A percentile compares a stretch with the other conserved stretches of the same genome.
phyloP scores from a whole-genome alignment of 2,113 vertebrate genomes.

The Rhinoderma darwinii region DNA sequence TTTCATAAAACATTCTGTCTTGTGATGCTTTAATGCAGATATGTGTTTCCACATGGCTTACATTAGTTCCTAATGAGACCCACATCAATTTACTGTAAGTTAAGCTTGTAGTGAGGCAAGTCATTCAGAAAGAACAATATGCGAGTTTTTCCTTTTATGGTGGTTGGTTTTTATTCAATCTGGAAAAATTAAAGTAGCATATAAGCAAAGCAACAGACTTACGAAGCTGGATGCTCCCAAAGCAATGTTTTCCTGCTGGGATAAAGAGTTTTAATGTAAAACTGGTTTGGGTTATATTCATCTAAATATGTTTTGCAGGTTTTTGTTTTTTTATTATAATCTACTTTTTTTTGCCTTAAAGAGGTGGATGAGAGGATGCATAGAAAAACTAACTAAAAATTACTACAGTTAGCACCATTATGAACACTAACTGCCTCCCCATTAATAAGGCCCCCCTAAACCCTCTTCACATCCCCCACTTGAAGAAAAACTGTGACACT shows the following conservation, averaged over 20 bases:
- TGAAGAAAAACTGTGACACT: too few species aligned
- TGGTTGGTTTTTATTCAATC: neutral
- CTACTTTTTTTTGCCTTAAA: neutral
- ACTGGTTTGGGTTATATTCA: conserved; percentile 46
- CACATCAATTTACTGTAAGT: neutral
- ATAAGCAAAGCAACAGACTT: conserved; percentile 13
- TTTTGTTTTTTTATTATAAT: conserved; percentile 18
- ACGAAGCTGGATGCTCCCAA: neutral
- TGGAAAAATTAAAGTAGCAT: conserved; percentile 11
- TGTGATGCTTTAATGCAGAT: neutral
- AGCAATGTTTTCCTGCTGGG: conserved; percentile 16
- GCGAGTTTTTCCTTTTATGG: conserved; percentile 35
- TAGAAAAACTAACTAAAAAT: too few species aligned
- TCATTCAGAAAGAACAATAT: conserved; percentile 2
- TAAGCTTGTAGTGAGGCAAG: neutral
- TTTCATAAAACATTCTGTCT: neutral
- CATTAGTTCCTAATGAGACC: conserved; percentile 15
- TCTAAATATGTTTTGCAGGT: neutral
- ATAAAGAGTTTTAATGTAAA: neutral
- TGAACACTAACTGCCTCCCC: too few species aligned
- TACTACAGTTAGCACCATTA: too few species aligned
- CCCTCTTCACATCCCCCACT: too few species aligned
- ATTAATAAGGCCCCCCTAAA: too few species aligned
- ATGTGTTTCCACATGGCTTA: conserved; percentile 16
- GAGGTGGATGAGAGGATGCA: neutral